Base-by-base conservation (phyloP, 2,113 vertebrate genomes). In the Cricetomys ansorgei region DNA sequence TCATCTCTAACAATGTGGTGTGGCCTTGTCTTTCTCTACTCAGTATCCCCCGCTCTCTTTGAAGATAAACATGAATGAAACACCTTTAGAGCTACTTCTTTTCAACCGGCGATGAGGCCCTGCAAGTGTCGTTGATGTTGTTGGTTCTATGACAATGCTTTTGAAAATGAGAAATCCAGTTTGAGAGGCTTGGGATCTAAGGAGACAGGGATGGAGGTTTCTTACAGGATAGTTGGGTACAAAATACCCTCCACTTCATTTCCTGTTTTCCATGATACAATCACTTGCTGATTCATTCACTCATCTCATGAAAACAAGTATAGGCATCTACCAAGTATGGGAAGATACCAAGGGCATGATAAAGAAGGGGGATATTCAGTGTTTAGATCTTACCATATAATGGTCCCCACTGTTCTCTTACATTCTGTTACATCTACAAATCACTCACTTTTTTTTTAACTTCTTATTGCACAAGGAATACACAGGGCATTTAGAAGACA, bases 381-480 rank as follows among this genome's bases (percentile, higher is more conserved):
- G 31, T 76, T 86, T 16, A n/a, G n/a, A 85, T 57, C 12, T 89
- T 64, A 77, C 48, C 53, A 37, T 53, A 17, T 43, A 62, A 55
- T 34, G 43, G 48, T 40, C 17, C 27, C 23, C 29, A 92, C 5
- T 11, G 13, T 27, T 50, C 77, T 91, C 19, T 88, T 64, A 17
- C 65, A 79, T 89, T 59, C 84, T 40, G 23, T 57, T 93, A 75
- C 21, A 81, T 89, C 29, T 67, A 62, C 80, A 88, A 93, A 43
- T 59, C 76, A 95, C 19, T 77, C 75, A 50, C n/a, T 75, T 21
- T 85, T 96, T 72, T 85, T 62, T n/a, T n/a, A n/a, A 91, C 87
- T 92, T 94, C 7, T 88, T 91, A 40, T 88, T 91, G 43, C 0
- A 80, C 59, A 69, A 85, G 37, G 23, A 92, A 91, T 80, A 43